These are phyloP conservation scores for Cirrhinus mrigala DNA, from an alignment of 2,797 vertebrate genomes.

Conservation along the genomic window DNA sequence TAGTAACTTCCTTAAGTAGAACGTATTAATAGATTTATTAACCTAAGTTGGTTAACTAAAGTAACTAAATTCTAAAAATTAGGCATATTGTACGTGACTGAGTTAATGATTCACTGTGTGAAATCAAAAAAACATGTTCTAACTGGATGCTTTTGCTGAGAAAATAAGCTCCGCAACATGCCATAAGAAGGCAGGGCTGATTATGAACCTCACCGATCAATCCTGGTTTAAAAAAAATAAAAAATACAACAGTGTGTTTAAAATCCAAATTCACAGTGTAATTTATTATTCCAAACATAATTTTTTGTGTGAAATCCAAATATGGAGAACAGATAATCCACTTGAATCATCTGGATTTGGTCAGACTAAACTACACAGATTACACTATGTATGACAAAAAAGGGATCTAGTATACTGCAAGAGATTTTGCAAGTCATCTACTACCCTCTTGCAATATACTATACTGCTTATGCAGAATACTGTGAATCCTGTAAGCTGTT, in stretches of 20 bases:
- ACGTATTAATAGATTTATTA: neutral
- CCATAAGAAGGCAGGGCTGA: neutral
- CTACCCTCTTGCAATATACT: no score
- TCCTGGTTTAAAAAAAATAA: neutral
- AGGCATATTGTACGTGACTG: neutral
- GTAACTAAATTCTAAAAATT: neutral
- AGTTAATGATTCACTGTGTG: slow-evolving; percentile 12
- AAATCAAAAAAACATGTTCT: neutral
- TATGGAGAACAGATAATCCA: neutral
- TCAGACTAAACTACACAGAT: neutral
- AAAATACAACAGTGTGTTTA: neutral
- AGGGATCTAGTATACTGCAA: neutral
- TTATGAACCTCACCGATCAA: neutral
- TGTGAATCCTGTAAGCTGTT: neutral
- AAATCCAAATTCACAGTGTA: neutral
- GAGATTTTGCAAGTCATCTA: neutral
- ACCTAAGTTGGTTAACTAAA: neutral
- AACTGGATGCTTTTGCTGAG: neutral
- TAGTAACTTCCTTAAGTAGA: neutral
- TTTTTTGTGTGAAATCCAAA: neutral
- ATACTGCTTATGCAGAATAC: neutral
- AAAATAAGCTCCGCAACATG: slow-evolving; percentile 2
- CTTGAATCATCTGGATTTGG: neutral
- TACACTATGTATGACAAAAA: neutral
- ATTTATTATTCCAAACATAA: no score